Percentiles rank a stretch among this genome's conserved stretches.
phyloP scores from a whole-genome alignment of 2,113 vertebrate species.

The Desmodus rotundus region DNA sequence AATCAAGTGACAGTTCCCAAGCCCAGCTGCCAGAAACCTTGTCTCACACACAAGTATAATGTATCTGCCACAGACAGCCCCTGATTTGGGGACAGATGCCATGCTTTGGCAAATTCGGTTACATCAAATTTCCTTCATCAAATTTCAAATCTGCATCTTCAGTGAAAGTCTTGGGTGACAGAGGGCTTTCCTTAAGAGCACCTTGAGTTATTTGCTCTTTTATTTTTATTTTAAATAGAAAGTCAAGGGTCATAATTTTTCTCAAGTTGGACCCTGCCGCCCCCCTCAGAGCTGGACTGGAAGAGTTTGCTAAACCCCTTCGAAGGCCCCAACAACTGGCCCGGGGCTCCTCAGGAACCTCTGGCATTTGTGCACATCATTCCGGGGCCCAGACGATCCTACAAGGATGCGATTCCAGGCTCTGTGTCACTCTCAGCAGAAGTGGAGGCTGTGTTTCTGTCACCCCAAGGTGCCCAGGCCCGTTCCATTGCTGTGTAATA shows the following conservation, averaged over 20 bases:
- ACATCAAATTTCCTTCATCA: neutral
- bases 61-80: neutral
- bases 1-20: neutral
- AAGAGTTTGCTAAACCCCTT: neutral
- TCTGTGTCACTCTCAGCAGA: neutral
- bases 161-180: neutral
- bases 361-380: too few species aligned
- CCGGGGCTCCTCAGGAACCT: neutral
- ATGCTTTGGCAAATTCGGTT: neutral
- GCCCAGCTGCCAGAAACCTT: neutral
- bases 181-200: neutral
- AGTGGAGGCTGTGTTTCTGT: neutral
- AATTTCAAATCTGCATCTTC: neutral
- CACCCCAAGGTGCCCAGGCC: neutral
- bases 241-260: neutral
- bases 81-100: neutral
- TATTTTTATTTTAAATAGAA: neutral
- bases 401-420: neutral
- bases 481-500: fast-evolving
- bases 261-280: neutral
- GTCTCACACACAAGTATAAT: neutral
- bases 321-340: neutral
- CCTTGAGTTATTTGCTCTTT: neutral
- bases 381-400: neutral
- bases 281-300: neutral